A percentile compares a stretch with the other conserved stretches of the same genome.
phyloP scores from a whole-genome alignment of 2,888 invertebrate genomes.

The Hyalella azteca region DNA sequence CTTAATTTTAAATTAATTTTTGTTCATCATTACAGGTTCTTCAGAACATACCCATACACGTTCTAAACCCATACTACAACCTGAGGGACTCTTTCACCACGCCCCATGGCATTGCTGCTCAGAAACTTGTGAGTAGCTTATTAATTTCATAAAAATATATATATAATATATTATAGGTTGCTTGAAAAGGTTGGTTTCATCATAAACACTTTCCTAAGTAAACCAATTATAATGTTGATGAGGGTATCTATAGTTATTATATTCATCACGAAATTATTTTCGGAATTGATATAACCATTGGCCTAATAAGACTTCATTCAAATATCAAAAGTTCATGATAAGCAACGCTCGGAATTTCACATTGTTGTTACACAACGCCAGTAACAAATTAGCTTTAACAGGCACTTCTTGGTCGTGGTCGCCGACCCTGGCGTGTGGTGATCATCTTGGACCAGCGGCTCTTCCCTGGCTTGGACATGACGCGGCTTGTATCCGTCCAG shows the following conservation, averaged over 20 bases:
- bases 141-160: too few relatives aligned
- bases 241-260: too few relatives aligned
- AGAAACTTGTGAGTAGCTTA: neutral
- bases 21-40: neutral
- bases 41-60: neutral
- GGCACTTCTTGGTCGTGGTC: neutral
- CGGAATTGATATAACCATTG: too few relatives aligned
- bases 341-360: too few relatives aligned
- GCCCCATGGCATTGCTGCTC: neutral
- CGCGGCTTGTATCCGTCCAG: constrained; percentile 1
- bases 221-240: too few relatives aligned
- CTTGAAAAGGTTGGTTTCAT: too few relatives aligned
- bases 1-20: too few relatives aligned
- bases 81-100: neutral
- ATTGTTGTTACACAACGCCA: neutral
- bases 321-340: too few relatives aligned
- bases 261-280: too few relatives aligned
- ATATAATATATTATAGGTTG: too few relatives aligned
- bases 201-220: too few relatives aligned
- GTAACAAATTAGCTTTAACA: neutral
- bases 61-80: neutral
- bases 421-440: constrained; percentile 20
- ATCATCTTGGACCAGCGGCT: constrained; percentile 13
- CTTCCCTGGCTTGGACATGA: constrained; percentile 1
- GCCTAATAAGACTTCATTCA: too few relatives aligned